Evolutionary conservation across 2,888 invertebrate genomes (phyloP), one percentile per base, ranked within the genome.

Genomic region (Cyrtodaria siliqua): DNA sequence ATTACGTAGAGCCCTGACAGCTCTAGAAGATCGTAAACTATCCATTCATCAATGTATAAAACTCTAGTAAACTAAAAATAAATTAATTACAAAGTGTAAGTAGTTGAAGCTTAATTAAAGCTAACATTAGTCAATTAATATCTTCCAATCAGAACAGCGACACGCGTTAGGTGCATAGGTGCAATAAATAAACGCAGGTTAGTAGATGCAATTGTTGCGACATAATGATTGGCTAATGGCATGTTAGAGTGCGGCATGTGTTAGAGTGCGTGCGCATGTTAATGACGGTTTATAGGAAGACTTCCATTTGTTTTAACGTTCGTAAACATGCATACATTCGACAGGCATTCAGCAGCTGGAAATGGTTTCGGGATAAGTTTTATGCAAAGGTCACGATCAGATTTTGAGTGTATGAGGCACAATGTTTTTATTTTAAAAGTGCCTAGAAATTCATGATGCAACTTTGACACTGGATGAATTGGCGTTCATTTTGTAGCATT

Each of bases 1-100:
- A n/a, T n/a, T n/a, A n/a, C n/a, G n/a, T n/a, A n/a, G n/a, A n/a
- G n/a, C n/a, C n/a, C n/a, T n/a, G n/a, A n/a, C n/a, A n/a, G n/a
- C n/a, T n/a, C 18, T 27, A 47, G 20, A 26, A 47, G 18, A 40
- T 62, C 20, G 6, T 42, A 29, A 16, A n/a, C 52, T 77, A 76
- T 53, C n/a, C n/a, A n/a, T n/a, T n/a, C n/a, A n/a, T n/a, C n/a
- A n/a, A n/a, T n/a, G n/a, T n/a, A 83, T 61, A 82, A 79, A 86
- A 86, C 72, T 84, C 84, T 86, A n/a, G 84, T 40, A 83, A 86
- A 80, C 79, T 71, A 76, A 73, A 84, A 80, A 75, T 70, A 84
- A 80, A 83, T 63, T 50, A 26, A 14, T 20, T 23, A 14, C 29
- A 18, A 16, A 38, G 16, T 26, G 23, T 12, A n/a, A 27, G 16